A percentile compares a stretch with the other conserved stretches of the same genome.
These are phyloP conservation scores for Ardeotis arabs DNA, from an alignment of 2,113 vertebrate species.

Conservation along the genomic window DNA sequence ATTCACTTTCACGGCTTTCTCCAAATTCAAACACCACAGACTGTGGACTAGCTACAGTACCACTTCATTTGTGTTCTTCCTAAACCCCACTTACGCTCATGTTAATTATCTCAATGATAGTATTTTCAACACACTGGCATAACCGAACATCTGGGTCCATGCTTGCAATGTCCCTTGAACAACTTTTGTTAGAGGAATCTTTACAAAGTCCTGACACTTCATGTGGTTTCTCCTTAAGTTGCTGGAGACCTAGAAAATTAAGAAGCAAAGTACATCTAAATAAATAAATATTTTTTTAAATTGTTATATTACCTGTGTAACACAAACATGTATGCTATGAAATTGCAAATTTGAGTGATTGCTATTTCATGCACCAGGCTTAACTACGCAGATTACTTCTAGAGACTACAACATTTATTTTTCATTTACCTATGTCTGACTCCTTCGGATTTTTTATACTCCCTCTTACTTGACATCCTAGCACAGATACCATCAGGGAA, in stretches of 20 bases:
- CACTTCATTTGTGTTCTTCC: neutral
- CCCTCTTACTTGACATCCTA: neutral
- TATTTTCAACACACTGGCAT: slow-evolving; percentile 92
- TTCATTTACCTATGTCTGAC: neutral
- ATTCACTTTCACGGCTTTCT: neutral
- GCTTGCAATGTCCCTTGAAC: slow-evolving; percentile 77
- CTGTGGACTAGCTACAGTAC: neutral
- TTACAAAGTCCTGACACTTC: slow-evolving; percentile 75
- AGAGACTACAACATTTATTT: neutral
- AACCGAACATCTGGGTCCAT: slow-evolving; percentile 91
- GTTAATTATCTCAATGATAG: slow-evolving; percentile 94
- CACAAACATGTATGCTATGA: rapidly evolving
- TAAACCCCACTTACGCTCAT: slow-evolving; percentile 86
- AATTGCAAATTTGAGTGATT: neutral
- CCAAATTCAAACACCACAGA: neutral
- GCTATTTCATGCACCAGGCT: neutral
- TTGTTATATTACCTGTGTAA: neutral
- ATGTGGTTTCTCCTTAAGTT: slow-evolving; percentile 88
- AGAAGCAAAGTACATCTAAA: neutral
- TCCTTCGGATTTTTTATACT: neutral
- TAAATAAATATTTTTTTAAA: neutral
- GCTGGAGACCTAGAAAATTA: slow-evolving; percentile 84
- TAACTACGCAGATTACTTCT: neutral
- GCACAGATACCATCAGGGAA: neutral
- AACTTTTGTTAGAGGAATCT: slow-evolving; percentile 75